These are phyloP conservation scores for Ips typographus DNA, from an alignment of 1,140 invertebrate genomes.

Conservation along the genomic window DNA sequence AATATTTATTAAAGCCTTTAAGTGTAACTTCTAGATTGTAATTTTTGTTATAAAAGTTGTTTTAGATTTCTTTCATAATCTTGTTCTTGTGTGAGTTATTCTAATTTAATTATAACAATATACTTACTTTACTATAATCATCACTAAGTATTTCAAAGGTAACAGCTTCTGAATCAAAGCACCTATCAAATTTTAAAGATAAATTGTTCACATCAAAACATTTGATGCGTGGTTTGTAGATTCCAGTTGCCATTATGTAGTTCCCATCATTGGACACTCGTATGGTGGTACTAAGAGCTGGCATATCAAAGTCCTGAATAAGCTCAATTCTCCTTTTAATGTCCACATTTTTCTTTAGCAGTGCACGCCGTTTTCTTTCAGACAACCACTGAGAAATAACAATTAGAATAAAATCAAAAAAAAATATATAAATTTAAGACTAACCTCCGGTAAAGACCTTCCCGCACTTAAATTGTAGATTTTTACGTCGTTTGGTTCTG, in stretches of 20 bases:
- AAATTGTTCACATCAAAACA: constrained; percentile 96
- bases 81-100: background rate
- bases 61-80: too few relatives aligned
- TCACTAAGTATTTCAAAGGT: constrained; percentile 85
- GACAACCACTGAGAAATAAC: constrained; percentile 81
- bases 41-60: too few relatives aligned
- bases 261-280: constrained; percentile 89
- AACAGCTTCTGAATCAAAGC: constrained; percentile 94
- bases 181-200: constrained; percentile 97
- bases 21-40: too few relatives aligned
- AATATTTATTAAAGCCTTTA: background rate
- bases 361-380: constrained; percentile 80
- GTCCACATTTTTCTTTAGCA: constrained; percentile 91
- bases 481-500: constrained; percentile 91
- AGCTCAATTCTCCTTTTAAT: constrained; percentile 89
- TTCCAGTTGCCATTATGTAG: constrained; percentile 90
- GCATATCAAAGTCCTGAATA: constrained; percentile 99
- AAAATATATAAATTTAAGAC: constrained; percentile 42
- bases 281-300: constrained; percentile 84
- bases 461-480: constrained; percentile 97
- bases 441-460: constrained; percentile 94
- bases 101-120: background rate
- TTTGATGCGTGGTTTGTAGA: constrained; percentile 94
- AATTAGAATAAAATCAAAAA: background rate
- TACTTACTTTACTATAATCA: constrained; percentile 82